phyloP scores from a whole-genome alignment of 2,888 invertebrate species.

The Caenorhabditis sp. region DNA sequence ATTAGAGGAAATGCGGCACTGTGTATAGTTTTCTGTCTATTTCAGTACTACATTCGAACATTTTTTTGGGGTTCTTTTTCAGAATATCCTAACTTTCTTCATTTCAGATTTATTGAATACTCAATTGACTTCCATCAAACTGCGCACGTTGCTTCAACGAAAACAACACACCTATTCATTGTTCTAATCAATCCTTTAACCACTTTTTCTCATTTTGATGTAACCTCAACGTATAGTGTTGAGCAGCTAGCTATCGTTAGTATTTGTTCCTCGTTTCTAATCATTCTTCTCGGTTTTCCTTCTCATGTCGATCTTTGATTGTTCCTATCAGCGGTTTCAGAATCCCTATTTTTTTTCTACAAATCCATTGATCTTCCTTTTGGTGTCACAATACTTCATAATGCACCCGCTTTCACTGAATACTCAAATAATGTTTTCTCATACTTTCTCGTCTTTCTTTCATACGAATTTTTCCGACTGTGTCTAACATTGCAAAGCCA shows the following conservation, averaged over 20 bases:
- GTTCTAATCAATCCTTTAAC: not conserved
- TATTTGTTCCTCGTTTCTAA: not conserved
- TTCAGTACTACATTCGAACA: no score
- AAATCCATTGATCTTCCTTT: not conserved
- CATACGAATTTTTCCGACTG: not conserved
- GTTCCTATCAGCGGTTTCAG: conserved; percentile 36
- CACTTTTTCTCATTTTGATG: conserved; percentile 7
- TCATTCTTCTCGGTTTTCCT: conserved; percentile 17
- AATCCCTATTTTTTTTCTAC: conserved; percentile 3
- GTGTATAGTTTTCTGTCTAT: no score
- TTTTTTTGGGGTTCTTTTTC: no score
- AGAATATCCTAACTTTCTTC: no score
- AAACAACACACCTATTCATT: no score
- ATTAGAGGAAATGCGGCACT: no score
- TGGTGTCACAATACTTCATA: not conserved
- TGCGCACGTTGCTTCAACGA: no score
- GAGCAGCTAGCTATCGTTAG: not conserved
- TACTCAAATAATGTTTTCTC: not conserved
- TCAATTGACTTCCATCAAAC: no score
- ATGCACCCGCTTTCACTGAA: no score
- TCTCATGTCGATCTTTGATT: conserved; percentile 30
- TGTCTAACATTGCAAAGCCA: not conserved
- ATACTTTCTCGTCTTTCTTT: not conserved
- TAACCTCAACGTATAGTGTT: not conserved
- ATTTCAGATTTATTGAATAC: no score